Percentiles rank a stretch among this genome's conserved stretches.
These are phyloP conservation scores for Urocolius indicus DNA, from an alignment of 2,113 vertebrate species.

Conservation along the genomic window DNA sequence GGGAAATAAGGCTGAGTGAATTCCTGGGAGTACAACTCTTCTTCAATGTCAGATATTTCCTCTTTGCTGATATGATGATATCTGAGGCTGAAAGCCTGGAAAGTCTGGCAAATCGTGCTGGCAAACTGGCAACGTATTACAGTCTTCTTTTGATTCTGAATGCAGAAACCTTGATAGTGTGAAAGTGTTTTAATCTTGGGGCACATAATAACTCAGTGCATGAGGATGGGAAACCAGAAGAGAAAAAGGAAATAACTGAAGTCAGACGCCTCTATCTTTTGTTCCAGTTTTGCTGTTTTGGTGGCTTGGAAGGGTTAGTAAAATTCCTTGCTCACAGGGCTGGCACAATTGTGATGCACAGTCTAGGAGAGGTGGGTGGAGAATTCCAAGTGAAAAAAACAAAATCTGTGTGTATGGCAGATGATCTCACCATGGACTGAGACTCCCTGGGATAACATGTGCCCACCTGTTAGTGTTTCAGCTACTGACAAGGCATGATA, in stretches of 20 bases:
- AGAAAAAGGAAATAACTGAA: background rate
- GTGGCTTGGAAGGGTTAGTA: background rate
- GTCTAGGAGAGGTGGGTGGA: background rate
- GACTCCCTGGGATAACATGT: background rate
- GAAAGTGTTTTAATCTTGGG: background rate
- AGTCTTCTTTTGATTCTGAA: slow-evolving; percentile 15
- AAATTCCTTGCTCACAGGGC: background rate
- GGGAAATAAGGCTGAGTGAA: background rate
- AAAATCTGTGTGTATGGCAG: background rate
- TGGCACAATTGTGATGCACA: rapidly evolving
- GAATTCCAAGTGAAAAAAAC: background rate
- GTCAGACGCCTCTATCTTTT: background rate
- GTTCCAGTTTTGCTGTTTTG: background rate
- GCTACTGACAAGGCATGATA: background rate
- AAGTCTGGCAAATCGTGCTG: slow-evolving; percentile 47
- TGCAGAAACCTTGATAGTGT: background rate
- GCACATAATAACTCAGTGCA: background rate
- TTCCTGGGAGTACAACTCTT: slow-evolving; percentile 56
- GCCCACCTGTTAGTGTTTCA: background rate
- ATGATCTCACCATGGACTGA: background rate
- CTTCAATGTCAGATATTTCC: slow-evolving; percentile 49
- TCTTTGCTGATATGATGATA: slow-evolving; percentile 56
- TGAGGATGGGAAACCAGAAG: background rate
- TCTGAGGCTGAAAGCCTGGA: slow-evolving; percentile 57
- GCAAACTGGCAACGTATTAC: slow-evolving; percentile 44